Evolutionary conservation across 1,140 invertebrate species (phyloP), one percentile per base, ranked within the genome.

Genomic region (Brachionus calyciflorus): DNA sequence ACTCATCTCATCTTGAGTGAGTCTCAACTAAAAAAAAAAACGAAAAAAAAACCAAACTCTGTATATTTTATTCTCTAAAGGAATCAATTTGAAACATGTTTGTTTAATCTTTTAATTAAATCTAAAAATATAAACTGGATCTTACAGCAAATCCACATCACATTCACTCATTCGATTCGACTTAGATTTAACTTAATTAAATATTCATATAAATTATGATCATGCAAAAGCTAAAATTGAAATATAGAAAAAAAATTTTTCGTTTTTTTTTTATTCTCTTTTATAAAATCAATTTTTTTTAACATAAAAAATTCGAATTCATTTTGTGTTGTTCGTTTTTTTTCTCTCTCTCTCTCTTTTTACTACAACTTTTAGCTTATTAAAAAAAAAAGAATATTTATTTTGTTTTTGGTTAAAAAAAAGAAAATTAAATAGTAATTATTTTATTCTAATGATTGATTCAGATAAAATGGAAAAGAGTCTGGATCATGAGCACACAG

Each of bases 301-400:
- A 60, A n/a, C 55, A 60, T 60, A 60, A 60, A 60, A 37, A 60
- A 60, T 60, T 60, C 55, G 55, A 60, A 17, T 60, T 60, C 37
- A 33, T 60, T 33, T 37, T 60, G 30, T 60, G 26, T 60, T 19
- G 28, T 37, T 60, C 30, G 30, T 60, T 37, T 60, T 60, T 60
- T 60, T 21, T 55, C 51, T 55, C 21, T 55, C 24, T 55, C 24
- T 53, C 30, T 57, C 4, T 33, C 12, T 33, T 60, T 60, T 28
- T 37, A 17, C 37, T 60, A 33, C 30, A 60, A 60, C 55, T 60
- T 60, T 60, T 60, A 60, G 55, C 55, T 60, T 60, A 60, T 60
- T 28, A 60, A 60, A 60, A 33, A 60, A 14, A 33, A 60, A 60
- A 14, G 19, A 60, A 60, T 60, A 37, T 60, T 60, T 37, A 33